phyloP scores from a whole-genome alignment of 2,113 vertebrate species.

The Eretmochelys imbricata region DNA sequence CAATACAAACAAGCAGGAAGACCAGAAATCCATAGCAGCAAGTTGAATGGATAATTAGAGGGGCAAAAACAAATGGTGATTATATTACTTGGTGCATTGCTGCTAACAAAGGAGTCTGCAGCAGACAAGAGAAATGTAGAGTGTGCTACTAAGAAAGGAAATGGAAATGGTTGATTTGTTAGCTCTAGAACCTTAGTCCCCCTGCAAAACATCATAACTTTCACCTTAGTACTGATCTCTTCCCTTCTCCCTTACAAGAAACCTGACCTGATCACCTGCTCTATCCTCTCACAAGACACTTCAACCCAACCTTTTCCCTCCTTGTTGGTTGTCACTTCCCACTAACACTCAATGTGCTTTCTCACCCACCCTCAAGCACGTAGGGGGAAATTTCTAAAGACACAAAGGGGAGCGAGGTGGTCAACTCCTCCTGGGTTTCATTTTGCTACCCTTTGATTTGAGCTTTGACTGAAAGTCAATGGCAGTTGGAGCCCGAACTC shows the following conservation, averaged over 20 bases:
- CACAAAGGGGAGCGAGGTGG: conserved; percentile 29
- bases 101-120: background rate
- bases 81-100: background rate
- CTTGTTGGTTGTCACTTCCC: conserved; percentile 42
- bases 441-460: conserved; percentile 1
- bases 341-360: background rate
- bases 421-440: conserved; percentile 46
- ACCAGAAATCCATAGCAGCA: background rate
- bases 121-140: background rate
- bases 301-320: conserved; percentile 26
- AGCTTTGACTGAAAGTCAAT: conserved; percentile 59
- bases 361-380: background rate
- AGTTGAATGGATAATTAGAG: background rate
- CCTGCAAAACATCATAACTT: background rate
- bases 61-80: background rate
- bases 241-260: conserved; percentile 22
- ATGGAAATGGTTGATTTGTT: background rate
- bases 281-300: conserved; percentile 37
- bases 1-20: background rate
- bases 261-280: background rate
- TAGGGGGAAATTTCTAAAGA: conserved; percentile 26
- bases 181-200: background rate
- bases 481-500: conserved; percentile 11
- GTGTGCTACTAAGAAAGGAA: background rate
- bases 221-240: conserved; percentile 25